These are phyloP conservation scores for Lucilia cuprina DNA, from an alignment of 1,140 invertebrate species.

Conservation along the genomic window DNA sequence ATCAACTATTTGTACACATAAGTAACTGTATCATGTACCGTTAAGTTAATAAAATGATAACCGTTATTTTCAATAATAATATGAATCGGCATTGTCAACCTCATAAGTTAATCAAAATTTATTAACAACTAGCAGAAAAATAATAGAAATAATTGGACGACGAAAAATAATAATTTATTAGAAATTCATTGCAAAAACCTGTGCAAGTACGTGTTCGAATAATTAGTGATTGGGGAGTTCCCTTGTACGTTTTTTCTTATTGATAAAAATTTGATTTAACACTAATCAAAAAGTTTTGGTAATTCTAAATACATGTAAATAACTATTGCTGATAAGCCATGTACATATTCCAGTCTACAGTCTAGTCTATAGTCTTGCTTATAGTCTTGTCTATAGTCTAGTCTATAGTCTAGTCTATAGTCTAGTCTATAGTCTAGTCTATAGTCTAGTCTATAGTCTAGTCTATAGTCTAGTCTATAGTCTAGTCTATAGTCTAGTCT, in stretches of 20 bases:
- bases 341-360: no score
- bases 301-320: neutral
- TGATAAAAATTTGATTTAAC: neutral
- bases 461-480: no score
- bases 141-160: neutral
- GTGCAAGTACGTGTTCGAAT: neutral
- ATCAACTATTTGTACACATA: neutral
- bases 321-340: no score
- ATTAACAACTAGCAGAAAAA: neutral
- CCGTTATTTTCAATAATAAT: neutral
- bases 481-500: no score
- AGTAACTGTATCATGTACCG: neutral
- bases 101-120: neutral
- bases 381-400: no score
- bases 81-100: neutral
- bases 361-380: no score
- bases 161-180: neutral
- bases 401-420: no score
- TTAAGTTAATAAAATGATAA: constrained; percentile 6
- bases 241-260: no score
- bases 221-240: neutral
- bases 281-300: neutral
- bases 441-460: no score
- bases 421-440: no score
- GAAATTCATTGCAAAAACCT: neutral